phyloP scores from a whole-genome alignment of 2,888 invertebrate genomes.

The Oscheius sp. region DNA sequence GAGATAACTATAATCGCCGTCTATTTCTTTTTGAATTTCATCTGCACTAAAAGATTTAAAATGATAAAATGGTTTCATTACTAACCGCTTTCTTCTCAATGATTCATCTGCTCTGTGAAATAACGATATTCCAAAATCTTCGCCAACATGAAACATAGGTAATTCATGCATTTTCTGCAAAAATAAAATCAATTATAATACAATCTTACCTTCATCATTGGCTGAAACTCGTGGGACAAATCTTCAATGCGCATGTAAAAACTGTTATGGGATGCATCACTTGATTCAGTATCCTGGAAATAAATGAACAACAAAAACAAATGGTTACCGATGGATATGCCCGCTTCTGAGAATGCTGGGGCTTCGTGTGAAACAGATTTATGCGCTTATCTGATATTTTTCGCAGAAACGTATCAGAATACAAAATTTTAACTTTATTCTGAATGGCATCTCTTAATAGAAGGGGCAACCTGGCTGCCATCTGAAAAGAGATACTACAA shows the following conservation, averaged over 20 bases:
- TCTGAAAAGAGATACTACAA: constrained; percentile 1
- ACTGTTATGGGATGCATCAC: background rate
- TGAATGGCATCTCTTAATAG: constrained; percentile 16
- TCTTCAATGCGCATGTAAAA: constrained; percentile 8
- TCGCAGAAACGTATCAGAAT: constrained; percentile 8
- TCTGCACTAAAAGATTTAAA: constrained; percentile 7
- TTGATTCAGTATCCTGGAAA: background rate
- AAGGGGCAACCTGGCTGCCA: background rate
- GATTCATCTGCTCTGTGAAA: constrained; percentile 8
- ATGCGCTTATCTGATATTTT: background rate
- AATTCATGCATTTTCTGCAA: background rate
- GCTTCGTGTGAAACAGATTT: background rate
- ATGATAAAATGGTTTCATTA: background rate
- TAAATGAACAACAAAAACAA: background rate
- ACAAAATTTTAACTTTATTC: constrained; percentile 1
- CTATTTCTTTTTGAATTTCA: constrained; percentile 22
- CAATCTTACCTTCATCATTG: background rate
- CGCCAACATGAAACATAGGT: background rate
- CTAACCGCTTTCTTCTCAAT: constrained; percentile 9
- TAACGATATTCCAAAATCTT: constrained; percentile 14
- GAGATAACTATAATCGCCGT: background rate
- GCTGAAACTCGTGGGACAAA: background rate
- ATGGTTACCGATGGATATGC: background rate
- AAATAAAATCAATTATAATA: background rate
- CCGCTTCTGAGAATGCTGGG: background rate